These are phyloP conservation scores for Pangasius larnaudii DNA, from an alignment of 2,797 vertebrate genomes.

Conservation along the genomic window DNA sequence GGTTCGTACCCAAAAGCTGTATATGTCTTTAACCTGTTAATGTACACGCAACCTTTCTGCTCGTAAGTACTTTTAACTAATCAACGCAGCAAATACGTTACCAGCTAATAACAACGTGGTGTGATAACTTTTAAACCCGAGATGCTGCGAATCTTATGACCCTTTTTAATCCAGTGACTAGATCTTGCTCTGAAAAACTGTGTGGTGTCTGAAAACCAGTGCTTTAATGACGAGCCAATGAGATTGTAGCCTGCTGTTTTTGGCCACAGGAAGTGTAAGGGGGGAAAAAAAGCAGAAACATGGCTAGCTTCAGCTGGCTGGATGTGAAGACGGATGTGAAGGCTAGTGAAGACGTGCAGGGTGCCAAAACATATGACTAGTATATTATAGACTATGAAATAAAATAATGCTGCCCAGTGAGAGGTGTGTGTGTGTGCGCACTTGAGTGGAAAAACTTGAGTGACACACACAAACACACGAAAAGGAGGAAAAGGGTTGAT, in stretches of 20 bases:
- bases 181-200: neutral
- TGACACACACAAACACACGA: neutral
- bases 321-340: too few relatives aligned
- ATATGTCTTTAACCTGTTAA: neutral
- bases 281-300: neutral
- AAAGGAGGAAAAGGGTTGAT: constrained; percentile 12
- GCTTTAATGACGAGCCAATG: neutral
- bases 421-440: neutral
- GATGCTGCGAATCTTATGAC: too few relatives aligned
- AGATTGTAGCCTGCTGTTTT: neutral
- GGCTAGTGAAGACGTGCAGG: neutral
- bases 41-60: neutral
- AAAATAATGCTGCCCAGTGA: neutral
- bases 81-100: neutral
- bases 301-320: neutral
- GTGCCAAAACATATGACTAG: neutral
- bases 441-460: neutral
- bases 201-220: neutral
- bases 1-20: neutral
- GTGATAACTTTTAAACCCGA: neutral
- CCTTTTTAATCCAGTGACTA: neutral
- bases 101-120: neutral
- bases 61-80: neutral
- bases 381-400: too few relatives aligned
- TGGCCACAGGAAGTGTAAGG: neutral